Evolutionary conservation across 2,797 vertebrate species (phyloP).

Genomic region (Sebastes ruberrimus): DNA sequence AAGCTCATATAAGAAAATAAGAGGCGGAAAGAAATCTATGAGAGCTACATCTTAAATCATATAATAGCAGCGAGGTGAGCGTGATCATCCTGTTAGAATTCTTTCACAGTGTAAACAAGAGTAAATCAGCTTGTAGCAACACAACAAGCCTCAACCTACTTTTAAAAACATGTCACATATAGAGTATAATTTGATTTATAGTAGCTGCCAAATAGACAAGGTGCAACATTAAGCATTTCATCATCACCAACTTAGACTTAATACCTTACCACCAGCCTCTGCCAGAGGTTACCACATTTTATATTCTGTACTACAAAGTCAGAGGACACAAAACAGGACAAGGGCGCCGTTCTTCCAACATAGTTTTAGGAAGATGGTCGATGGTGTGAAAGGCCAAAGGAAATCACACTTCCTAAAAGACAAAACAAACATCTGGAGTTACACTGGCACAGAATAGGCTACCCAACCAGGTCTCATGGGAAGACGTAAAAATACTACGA

Average conservation of each 20-base stretch:
- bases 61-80: background rate
- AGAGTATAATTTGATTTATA: background rate
- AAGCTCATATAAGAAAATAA: background rate
- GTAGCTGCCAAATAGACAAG: background rate
- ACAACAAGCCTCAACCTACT: background rate
- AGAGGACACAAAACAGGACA: background rate
- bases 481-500: background rate
- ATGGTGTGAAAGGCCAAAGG: background rate
- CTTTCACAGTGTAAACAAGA: slow-evolving; percentile 24
- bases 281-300: background rate
- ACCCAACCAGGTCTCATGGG: background rate
- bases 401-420: too few species aligned
- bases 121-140: background rate
- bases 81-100: background rate
- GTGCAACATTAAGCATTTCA: background rate
- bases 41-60: background rate
- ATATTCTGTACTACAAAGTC: background rate
- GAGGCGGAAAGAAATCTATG: slow-evolving; percentile 8
- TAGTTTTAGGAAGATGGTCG: too few species aligned
- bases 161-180: background rate
- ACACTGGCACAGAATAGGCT: background rate
- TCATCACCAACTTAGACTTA: background rate
- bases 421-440: background rate
- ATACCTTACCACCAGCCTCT: background rate
- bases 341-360: background rate